Base-by-base conservation (phyloP, 2,888 invertebrate species). In the Arrhopalites spinosus region DNA sequence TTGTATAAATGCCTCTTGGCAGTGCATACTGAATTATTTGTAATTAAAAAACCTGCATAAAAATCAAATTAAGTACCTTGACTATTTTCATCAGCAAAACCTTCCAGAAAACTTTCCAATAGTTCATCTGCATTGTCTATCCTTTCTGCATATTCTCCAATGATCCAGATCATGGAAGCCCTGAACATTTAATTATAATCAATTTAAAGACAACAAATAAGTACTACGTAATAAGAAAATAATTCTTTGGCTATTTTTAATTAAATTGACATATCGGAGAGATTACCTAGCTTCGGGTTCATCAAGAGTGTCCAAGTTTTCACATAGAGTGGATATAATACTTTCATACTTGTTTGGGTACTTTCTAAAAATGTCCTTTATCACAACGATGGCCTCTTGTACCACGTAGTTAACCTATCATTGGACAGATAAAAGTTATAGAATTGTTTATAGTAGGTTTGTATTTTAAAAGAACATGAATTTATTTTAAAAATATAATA, bases 331-430 rank as follows among this genome's bases (percentile, higher is more conserved):
- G 78, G 98, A 97, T 85, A 99, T 99, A 85, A 99, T 99, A 86
- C 97, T 98, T 87, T 99, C 99, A 85, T 99, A 99, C 86, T 99
- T 98, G 87, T 99, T 99, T 13, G 99, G 99, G 87, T 99, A 99
- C 86, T 99, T 95, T 82, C 95, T 89, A 89, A 96, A 96, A 80
- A 96, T 96, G 84, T 96, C 96, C 87, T 99, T 99, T 84, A 99
- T 99, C 27, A 99, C 99, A 15, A 99, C 99, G 79, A 99, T 98
- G 0, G 99, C 99, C 86, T 99, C 99, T 86, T 99, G 99, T 0
- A 99, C 99, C 20, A 99, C 99, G 85, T 99, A 99, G 88, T 99
- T 99, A 25, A 95, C 88, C 87, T 87, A 75, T 20, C 66, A 43
- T 7, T 13, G 17, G 27, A 63, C 29, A 63, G 29, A 13, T 25